A percentile compares a stretch with the other conserved stretches of the same genome.
These are phyloP conservation scores for Adoxophyes honmai DNA, from an alignment of 1,140 invertebrate genomes.

Conservation along the genomic window DNA sequence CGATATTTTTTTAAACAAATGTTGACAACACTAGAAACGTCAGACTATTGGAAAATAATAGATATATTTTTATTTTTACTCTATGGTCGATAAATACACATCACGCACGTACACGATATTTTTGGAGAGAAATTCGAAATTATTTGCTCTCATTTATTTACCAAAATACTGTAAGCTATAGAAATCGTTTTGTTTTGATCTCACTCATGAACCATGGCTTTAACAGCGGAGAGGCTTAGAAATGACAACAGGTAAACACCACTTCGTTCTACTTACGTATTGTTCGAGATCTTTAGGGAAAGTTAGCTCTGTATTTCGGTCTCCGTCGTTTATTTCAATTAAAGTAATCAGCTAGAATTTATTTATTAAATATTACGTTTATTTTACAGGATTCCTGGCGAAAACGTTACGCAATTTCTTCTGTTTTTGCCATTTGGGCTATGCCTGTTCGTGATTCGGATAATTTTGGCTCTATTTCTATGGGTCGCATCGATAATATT, in stretches of 20 bases:
- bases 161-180: slow-evolving; percentile 22
- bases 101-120: slow-evolving; percentile 21
- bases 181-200: slow-evolving; percentile 16
- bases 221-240: slow-evolving; percentile 58
- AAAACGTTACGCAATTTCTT: slow-evolving; percentile 71
- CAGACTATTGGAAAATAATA: slow-evolving; percentile 16
- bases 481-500: slow-evolving; percentile 75
- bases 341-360: slow-evolving; percentile 12
- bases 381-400: slow-evolving; percentile 77
- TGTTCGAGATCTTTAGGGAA: slow-evolving; percentile 40
- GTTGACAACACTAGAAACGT: not conserved
- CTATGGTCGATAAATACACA: slow-evolving; percentile 32
- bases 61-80: slow-evolving; percentile 18
- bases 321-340: not conserved
- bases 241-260: slow-evolving; percentile 57
- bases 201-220: slow-evolving; percentile 39
- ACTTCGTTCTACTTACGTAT: slow-evolving; percentile 20
- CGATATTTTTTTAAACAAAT: not conserved
- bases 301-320: slow-evolving; percentile 30
- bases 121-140: slow-evolving; percentile 23
- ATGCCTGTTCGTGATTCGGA: slow-evolving; percentile 67
- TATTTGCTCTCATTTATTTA: slow-evolving; percentile 18
- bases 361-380: no score
- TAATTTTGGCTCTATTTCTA: slow-evolving; percentile 67
- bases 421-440: slow-evolving; percentile 77